Percentiles rank a stretch among this genome's conserved stretches.
Evolutionary conservation across 2,888 invertebrate species (phyloP).

Genomic region (Choristoneura rosaceana): DNA sequence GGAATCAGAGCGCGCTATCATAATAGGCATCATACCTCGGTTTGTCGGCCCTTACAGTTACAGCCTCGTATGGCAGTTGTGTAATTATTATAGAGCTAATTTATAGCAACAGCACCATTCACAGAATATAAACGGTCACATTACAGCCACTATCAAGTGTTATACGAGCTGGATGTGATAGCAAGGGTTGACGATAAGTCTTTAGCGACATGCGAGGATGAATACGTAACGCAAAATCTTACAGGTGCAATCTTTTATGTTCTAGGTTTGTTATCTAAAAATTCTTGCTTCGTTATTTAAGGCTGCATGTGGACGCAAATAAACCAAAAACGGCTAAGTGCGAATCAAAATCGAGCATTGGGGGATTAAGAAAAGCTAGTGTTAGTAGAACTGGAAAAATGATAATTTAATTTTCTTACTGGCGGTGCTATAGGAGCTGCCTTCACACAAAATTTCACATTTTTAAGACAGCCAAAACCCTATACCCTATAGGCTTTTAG

Average conservation of each 20-base stretch:
- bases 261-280: too few relatives aligned
- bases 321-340: too few relatives aligned
- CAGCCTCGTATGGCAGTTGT: constrained; percentile 72
- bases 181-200: constrained; percentile 39
- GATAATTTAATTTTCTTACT: too few relatives aligned
- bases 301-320: too few relatives aligned
- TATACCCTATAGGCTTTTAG: too few relatives aligned
- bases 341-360: too few relatives aligned
- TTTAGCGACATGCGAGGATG: constrained; percentile 5
- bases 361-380: too few relatives aligned
- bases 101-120: constrained; percentile 73
- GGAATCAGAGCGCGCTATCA: constrained; percentile 33
- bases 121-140: constrained; percentile 76
- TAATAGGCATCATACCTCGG: constrained; percentile 50
- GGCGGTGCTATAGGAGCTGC: too few relatives aligned
- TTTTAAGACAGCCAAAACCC: too few relatives aligned
- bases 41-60: constrained; percentile 70
- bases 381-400: too few relatives aligned
- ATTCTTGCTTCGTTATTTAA: too few relatives aligned
- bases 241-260: neutral
- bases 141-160: constrained; percentile 55
- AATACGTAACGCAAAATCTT: constrained; percentile 7
- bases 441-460: too few relatives aligned
- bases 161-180: constrained; percentile 42
- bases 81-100: constrained; percentile 82